A percentile compares a stretch with the other conserved stretches of the same genome.
These are phyloP conservation scores for Forficula auricularia DNA, from an alignment of 1,140 invertebrate species.

Conservation along the genomic window DNA sequence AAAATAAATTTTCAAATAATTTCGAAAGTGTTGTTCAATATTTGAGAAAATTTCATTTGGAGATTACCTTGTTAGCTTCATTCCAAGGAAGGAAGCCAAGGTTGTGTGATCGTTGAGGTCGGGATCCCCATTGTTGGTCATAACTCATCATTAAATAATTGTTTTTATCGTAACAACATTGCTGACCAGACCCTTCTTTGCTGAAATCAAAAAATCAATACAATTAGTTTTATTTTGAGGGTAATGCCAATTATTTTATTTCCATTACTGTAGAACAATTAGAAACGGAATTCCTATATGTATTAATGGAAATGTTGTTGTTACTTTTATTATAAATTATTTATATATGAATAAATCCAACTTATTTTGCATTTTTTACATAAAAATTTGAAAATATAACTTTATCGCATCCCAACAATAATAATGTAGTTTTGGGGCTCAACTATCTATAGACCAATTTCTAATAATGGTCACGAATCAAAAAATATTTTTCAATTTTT, in stretches of 20 bases:
- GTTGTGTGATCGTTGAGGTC: constrained; percentile 72
- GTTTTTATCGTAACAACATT: constrained; percentile 90
- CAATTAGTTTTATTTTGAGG: not conserved
- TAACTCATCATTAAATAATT: constrained; percentile 80
- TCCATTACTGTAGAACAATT: not conserved
- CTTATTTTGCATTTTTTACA: too few relatives aligned
- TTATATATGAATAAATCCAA: too few relatives aligned
- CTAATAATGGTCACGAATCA: too few relatives aligned
- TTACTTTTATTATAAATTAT: not conserved
- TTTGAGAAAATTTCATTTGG: too few relatives aligned
- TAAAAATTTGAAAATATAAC: too few relatives aligned
- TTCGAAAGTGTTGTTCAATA: too few relatives aligned
- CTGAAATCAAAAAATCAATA: constrained; percentile 25
- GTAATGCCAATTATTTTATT: not conserved
- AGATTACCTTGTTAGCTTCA: constrained; percentile 61
- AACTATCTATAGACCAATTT: too few relatives aligned
- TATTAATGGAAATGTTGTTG: not conserved
- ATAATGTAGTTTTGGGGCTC: too few relatives aligned
- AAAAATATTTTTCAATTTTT: too few relatives aligned
- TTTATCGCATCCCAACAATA: too few relatives aligned
- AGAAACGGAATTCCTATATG: not conserved
- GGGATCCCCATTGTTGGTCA: constrained; percentile 86
- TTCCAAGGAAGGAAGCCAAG: constrained; percentile 80
- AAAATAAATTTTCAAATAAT: too few relatives aligned
- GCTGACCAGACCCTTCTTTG: constrained; percentile 78